phyloP scores from a whole-genome alignment of 2,797 vertebrate genomes.

The Artibeus lituratus region DNA sequence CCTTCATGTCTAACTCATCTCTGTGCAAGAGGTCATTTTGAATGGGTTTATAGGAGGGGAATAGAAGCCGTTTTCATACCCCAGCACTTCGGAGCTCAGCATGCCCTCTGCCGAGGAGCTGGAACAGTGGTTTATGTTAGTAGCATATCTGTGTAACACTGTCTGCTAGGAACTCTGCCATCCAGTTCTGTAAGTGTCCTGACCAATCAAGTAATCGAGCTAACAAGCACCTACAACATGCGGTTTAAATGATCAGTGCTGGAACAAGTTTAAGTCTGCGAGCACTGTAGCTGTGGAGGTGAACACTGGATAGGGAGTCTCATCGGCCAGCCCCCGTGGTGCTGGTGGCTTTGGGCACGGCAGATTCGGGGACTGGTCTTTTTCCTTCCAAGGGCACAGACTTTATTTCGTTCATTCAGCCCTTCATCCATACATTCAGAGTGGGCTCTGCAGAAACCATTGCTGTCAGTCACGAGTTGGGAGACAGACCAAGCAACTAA shows the following conservation, averaged over 20 bases:
- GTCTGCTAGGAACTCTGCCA: neutral
- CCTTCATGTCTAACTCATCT: neutral
- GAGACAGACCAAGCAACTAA: neutral
- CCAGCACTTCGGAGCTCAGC: neutral
- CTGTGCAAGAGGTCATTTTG: neutral
- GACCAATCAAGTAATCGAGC: neutral
- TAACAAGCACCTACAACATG: neutral
- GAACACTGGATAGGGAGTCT: neutral
- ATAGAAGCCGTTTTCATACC: neutral
- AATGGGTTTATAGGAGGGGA: neutral
- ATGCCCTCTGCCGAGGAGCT: neutral
- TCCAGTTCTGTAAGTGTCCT: neutral
- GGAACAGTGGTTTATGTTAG: neutral
- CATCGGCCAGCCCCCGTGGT: neutral
- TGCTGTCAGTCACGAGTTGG: neutral
- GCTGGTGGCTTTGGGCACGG: neutral
- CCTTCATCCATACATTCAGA: neutral
- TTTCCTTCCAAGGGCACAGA: neutral
- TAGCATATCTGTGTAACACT: neutral
- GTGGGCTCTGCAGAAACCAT: neutral
- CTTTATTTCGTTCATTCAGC: neutral
- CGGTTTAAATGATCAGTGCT: neutral
- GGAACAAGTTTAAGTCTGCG: neutral
- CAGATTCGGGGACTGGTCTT: neutral
- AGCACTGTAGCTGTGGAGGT: neutral